Conservation (phyloP, 2,888 invertebrate species). For the Cheilosia vulpina region DNA sequence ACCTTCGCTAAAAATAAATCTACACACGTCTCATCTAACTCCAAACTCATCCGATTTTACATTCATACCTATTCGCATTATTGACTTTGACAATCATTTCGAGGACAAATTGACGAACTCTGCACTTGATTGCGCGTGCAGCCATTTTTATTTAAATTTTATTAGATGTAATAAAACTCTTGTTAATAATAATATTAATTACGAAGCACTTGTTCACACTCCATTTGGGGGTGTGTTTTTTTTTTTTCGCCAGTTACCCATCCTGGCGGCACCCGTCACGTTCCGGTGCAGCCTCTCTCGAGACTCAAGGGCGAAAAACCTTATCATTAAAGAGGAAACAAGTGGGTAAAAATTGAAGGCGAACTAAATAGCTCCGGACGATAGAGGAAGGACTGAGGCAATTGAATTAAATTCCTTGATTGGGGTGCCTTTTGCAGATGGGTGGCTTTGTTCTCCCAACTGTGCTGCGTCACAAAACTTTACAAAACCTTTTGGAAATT, state of each 20-base stretch:
- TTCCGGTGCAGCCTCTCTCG: background rate
- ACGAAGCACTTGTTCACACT: constrained; percentile 40
- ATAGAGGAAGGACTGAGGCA: constrained; percentile 19
- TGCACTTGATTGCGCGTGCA: constrained; percentile 42
- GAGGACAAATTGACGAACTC: constrained; percentile 40
- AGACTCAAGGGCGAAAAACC: constrained; percentile 1
- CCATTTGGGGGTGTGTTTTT: background rate
- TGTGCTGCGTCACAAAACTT: background rate
- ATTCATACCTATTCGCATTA: background rate
- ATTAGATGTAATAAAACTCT: constrained; percentile 56
- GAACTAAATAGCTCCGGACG: background rate
- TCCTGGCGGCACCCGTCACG: background rate
- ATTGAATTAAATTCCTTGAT: constrained; percentile 41
- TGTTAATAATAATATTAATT: constrained; percentile 54
- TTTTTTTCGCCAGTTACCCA: background rate
- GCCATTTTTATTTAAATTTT: constrained; percentile 52
- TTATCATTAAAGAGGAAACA: constrained; percentile 19
- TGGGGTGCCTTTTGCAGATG: constrained; percentile 8
- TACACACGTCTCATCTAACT: no score
- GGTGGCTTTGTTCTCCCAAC: no score
- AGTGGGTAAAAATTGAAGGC: background rate
- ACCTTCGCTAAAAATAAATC: no score
- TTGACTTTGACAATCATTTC: background rate
- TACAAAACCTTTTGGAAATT: constrained; percentile 23
- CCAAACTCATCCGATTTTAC: no score